Conservation (phyloP, 2,888 invertebrate genomes). For the Aphodius granarius region DNA sequence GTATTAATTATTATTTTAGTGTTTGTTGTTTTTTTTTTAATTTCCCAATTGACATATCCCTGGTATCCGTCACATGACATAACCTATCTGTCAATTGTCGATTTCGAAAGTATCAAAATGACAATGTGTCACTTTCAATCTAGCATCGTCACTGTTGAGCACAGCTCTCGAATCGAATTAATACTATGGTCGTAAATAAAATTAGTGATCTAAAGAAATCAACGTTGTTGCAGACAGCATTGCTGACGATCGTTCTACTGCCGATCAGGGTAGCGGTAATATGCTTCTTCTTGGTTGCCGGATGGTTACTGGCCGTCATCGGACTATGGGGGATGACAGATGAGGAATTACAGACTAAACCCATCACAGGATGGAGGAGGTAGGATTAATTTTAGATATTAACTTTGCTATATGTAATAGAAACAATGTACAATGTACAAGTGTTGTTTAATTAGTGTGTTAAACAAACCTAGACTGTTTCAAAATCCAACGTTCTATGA, state of each 20-base stretch:
- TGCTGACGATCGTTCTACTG: slow-evolving; percentile 81
- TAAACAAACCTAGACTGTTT: too few species aligned
- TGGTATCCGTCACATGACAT: background rate
- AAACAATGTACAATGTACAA: too few species aligned
- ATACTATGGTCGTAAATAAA: background rate
- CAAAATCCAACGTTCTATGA: too few species aligned
- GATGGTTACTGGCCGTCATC: slow-evolving; percentile 83
- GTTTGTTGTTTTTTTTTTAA: too few species aligned
- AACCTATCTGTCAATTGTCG: background rate
- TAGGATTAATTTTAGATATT: slow-evolving; percentile 47
- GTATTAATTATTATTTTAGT: too few species aligned
- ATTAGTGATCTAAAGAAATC: background rate
- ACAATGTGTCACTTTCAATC: background rate
- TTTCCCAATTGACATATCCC: background rate
- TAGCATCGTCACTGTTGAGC: background rate
- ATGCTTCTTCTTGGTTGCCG: slow-evolving; percentile 73
- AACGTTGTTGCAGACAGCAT: slow-evolving; percentile 67
- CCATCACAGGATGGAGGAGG: slow-evolving; percentile 90
- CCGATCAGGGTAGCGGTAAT: slow-evolving; percentile 82
- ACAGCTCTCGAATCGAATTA: background rate
- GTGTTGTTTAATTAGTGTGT: too few species aligned
- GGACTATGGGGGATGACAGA: slow-evolving; percentile 80
- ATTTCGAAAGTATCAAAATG: background rate
- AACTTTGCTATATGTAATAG: background rate
- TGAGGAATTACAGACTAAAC: slow-evolving; percentile 75